Evolutionary conservation across 1,140 invertebrate genomes (phyloP).

Genomic region (Heterodera schachtii): DNA sequence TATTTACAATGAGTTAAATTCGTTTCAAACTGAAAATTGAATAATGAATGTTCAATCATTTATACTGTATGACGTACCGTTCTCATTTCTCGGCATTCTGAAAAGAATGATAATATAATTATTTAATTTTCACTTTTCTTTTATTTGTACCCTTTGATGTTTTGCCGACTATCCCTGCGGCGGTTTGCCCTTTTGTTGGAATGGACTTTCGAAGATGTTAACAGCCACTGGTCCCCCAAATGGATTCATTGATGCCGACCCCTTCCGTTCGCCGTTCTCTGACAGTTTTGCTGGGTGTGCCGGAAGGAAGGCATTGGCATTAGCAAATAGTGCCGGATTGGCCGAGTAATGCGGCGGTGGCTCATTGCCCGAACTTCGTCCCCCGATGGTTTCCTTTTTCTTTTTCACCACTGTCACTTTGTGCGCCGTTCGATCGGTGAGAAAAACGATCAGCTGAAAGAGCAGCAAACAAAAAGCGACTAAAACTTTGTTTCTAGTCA

Average conservation of each 20-base stretch:
- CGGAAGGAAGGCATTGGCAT: not conserved
- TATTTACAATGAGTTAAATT: no score
- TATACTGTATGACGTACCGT: no score
- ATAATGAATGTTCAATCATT: no score
- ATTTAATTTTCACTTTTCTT: not conserved
- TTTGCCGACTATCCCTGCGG: not conserved
- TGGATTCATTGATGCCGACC: constrained; percentile 30
- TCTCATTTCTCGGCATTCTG: not conserved
- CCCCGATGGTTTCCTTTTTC: constrained; percentile 14
- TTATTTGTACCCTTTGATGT: not conserved
- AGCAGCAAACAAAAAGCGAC: constrained; percentile 11
- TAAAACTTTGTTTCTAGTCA: not conserved
- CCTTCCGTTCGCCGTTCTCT: not conserved
- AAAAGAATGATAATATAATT: not conserved
- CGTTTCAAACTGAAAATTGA: no score
- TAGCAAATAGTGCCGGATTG: not conserved
- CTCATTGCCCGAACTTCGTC: not conserved
- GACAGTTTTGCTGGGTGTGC: not conserved
- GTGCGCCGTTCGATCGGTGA: constrained; percentile 24
- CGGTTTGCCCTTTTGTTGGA: constrained; percentile 22
- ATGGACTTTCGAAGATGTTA: constrained; percentile 38
- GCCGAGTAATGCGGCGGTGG: not conserved
- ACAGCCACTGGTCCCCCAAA: constrained; percentile 37
- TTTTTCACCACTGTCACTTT: constrained; percentile 26
- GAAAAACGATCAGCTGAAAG: constrained; percentile 24